These are phyloP conservation scores for Amaurobius ferox DNA, from an alignment of 2,888 invertebrate genomes.

Conservation along the genomic window DNA sequence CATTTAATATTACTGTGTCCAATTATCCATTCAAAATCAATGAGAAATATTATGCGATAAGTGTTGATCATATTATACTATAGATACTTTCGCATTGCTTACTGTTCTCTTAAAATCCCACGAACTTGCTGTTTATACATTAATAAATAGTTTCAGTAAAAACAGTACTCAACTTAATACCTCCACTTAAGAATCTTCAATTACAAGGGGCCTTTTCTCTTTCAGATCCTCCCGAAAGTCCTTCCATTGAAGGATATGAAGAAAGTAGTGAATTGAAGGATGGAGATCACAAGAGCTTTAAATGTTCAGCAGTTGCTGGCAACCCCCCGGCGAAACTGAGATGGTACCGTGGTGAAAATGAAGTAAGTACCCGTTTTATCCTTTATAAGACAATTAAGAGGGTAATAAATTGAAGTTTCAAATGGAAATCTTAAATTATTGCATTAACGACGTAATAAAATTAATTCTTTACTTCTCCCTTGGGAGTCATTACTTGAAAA, in stretches of 20 bases:
- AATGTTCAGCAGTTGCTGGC: slow-evolving; percentile 71
- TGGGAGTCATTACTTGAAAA: background rate
- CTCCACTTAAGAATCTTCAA: too few species aligned
- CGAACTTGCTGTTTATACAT: too few species aligned
- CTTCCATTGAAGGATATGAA: slow-evolving; percentile 71
- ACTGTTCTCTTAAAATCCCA: too few species aligned
- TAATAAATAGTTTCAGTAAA: too few species aligned
- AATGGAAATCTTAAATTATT: background rate
- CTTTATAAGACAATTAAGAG: background rate
- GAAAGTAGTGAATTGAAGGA: slow-evolving; percentile 51
- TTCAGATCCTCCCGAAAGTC: slow-evolving; percentile 73
- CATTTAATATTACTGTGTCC: too few species aligned
- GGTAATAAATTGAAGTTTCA: background rate
- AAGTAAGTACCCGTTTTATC: slow-evolving; percentile 64
- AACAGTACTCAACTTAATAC: too few species aligned
- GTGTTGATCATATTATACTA: too few species aligned
- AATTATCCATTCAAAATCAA: too few species aligned
- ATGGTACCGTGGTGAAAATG: slow-evolving; percentile 71
- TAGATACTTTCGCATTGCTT: too few species aligned
- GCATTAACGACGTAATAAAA: background rate
- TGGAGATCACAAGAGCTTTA: slow-evolving; percentile 72
- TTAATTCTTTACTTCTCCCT: background rate
- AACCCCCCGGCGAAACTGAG: slow-evolving; percentile 72
- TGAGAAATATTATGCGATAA: too few species aligned
- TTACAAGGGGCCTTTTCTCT: background rate